Evolutionary conservation across 2,888 invertebrate species (phyloP), one percentile per base, ranked within the genome.

Genomic region (Galeopsomyia nigrocyanea): DNA sequence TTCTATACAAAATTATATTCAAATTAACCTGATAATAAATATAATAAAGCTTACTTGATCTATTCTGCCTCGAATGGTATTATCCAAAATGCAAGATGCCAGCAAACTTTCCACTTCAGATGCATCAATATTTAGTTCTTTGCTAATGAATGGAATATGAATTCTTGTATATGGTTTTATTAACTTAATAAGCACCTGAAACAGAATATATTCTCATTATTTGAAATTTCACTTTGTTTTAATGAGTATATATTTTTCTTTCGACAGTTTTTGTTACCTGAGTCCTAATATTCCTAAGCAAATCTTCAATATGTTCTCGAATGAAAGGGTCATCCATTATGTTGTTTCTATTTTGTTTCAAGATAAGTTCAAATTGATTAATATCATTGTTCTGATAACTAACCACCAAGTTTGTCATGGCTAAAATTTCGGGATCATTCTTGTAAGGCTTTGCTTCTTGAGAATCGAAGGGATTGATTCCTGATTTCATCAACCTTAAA

Each of bases 281-380:
- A 3, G 98, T 99, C 78, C 99, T 90, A 82, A 99, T 98, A 87
- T 99, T 99, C 71, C 97, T 90, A 68, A 98, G 88, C 72, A 98
- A 88, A 88, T 98, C 98, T 90, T 99, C 99, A 84, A 99, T 99
- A 85, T 99, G 99, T 87, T 99, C 99, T 78, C 97, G 89, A 82
- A 99, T 99, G 87, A 99, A 99, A 0, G 97, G 98, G 88, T 99
- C 99, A 82, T 98, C 97, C 99, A 99, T 99, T 75, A 99, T 98
- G 84, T 97, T 98, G 85, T 95, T 92, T 84, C 94, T 90, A 88
- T 99, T 98, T 83, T 94, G 94, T 83, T 96, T 95, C 74, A 99
- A 88, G 81, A 99, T 99, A 77, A 94, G 92, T 88, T 99, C 99
- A 88, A 99, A 99, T 81, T 97, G 97, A 85, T 95, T 96, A 76